phyloP scores from a whole-genome alignment of 2,797 vertebrate species.

The Oreochromis grahami region DNA sequence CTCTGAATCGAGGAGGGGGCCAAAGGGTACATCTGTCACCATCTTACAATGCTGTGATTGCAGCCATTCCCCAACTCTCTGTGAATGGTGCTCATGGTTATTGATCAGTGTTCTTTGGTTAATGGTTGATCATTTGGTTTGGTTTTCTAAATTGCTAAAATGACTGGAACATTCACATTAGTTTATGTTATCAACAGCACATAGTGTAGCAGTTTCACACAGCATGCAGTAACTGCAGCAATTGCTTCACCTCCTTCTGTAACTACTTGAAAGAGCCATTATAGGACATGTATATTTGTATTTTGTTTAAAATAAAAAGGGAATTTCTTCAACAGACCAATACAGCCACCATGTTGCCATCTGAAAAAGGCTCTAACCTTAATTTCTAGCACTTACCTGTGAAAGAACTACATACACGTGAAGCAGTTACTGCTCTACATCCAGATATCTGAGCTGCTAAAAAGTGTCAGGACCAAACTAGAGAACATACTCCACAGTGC shows the following conservation, averaged over 20 bases:
- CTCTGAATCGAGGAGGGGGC: background rate
- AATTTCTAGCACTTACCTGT: background rate
- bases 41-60: background rate
- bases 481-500: background rate
- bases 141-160: background rate
- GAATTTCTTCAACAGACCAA: background rate
- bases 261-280: background rate
- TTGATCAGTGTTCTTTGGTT: background rate
- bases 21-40: background rate
- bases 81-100: accelerated
- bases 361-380: background rate
- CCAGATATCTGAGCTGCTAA: background rate
- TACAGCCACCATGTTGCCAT: background rate
- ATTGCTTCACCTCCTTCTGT: background rate
- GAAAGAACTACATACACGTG: background rate
- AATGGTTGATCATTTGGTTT: background rate
- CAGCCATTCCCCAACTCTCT: no score
- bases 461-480: background rate
- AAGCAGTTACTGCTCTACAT: background rate
- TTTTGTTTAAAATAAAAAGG: background rate
- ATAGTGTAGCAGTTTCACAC: background rate
- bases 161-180: background rate
- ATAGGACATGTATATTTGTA: background rate
- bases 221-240: no score
- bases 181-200: background rate